Evolutionary conservation across 2,888 invertebrate genomes (phyloP).

Genomic region (Orchestes rusci): DNA sequence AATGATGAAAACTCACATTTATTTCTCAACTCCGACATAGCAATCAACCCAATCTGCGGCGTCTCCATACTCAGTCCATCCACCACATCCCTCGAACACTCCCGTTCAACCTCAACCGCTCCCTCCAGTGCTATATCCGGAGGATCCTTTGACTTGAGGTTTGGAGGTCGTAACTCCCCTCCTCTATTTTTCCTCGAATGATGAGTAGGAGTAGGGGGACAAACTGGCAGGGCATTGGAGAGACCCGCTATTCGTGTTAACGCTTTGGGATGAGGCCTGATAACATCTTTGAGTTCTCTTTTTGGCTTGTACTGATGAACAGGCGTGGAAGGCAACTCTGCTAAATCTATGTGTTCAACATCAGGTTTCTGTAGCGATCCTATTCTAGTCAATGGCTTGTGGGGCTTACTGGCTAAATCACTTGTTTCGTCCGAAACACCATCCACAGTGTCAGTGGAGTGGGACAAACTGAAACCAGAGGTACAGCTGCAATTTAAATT

Average conservation of each 20-base stretch:
- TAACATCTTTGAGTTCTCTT: conserved; percentile 31
- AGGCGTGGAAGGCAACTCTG: conserved; percentile 29
- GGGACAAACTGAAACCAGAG: too few relatives aligned
- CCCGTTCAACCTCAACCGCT: conserved; percentile 8
- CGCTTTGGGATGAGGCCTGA: conserved; percentile 57
- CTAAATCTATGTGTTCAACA: conserved; percentile 13
- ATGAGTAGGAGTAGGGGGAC: conserved; percentile 84
- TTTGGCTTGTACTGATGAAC: conserved; percentile 27
- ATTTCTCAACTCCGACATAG: conserved; percentile 52
- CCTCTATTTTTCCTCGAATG: conserved; percentile 63
- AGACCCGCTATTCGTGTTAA: conserved; percentile 50
- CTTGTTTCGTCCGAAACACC: conserved; percentile 8
- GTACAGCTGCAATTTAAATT: too few relatives aligned
- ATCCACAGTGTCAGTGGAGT: conserved; percentile 25
- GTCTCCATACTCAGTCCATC: conserved; percentile 26
- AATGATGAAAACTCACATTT: conserved; percentile 39
- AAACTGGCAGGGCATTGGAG: conserved; percentile 50
- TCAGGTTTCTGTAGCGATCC: conserved; percentile 26
- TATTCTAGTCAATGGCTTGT: conserved; percentile 61
- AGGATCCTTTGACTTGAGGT: conserved; percentile 44
- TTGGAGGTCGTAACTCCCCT: conserved; percentile 43
- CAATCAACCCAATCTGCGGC: conserved; percentile 46
- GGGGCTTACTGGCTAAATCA: conserved; percentile 48
- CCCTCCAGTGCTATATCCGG: conserved; percentile 18
- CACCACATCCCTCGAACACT: conserved; percentile 33